These are phyloP conservation scores for Carettochelys insculpta DNA, from an alignment of 2,113 vertebrate genomes.

Conservation along the genomic window DNA sequence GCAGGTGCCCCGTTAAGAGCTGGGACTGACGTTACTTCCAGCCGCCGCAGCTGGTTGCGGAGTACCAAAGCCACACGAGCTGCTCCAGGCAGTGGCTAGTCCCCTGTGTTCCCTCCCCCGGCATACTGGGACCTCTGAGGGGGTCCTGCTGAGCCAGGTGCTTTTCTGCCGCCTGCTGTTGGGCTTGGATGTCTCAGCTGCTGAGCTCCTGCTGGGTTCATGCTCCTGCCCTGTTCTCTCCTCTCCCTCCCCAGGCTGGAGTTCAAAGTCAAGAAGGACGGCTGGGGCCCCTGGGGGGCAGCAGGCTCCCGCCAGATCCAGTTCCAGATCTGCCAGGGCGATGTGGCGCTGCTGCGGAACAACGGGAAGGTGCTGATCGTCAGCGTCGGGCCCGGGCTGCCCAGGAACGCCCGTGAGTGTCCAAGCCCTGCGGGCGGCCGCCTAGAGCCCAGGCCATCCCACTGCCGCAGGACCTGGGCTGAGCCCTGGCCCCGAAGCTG, in stretches of 20 bases:
- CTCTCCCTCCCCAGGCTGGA: conserved; percentile 73
- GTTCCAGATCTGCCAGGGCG: conserved; percentile 78
- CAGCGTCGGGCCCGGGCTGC: conserved; percentile 79
- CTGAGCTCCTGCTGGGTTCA: too few relatives aligned
- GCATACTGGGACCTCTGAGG: background rate
- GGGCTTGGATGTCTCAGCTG: background rate
- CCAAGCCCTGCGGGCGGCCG: rapidly evolving
- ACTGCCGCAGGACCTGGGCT: too few relatives aligned
- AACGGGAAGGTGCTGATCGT: conserved; percentile 78
- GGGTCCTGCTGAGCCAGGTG: too few relatives aligned
- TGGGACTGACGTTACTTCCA: too few relatives aligned
- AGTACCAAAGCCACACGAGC: background rate
- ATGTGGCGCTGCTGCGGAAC: conserved; percentile 73
- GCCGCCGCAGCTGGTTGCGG: too few relatives aligned
- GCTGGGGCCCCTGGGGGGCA: conserved; percentile 81
- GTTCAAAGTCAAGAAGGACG: conserved; percentile 87
- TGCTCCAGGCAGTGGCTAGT: background rate
- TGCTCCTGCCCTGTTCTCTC: background rate
- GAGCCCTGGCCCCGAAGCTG: too few relatives aligned
- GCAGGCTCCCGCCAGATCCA: conserved; percentile 84
- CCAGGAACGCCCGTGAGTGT: conserved; percentile 81
- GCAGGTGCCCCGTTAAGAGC: too few relatives aligned
- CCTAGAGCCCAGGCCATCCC: too few relatives aligned
- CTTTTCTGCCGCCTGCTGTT: background rate
- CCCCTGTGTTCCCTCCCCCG: rapidly evolving